A percentile compares a stretch with the other conserved stretches of the same genome.
These are phyloP conservation scores for Chrysodeixis includens DNA, from an alignment of 2,888 invertebrate species.

Conservation along the genomic window DNA sequence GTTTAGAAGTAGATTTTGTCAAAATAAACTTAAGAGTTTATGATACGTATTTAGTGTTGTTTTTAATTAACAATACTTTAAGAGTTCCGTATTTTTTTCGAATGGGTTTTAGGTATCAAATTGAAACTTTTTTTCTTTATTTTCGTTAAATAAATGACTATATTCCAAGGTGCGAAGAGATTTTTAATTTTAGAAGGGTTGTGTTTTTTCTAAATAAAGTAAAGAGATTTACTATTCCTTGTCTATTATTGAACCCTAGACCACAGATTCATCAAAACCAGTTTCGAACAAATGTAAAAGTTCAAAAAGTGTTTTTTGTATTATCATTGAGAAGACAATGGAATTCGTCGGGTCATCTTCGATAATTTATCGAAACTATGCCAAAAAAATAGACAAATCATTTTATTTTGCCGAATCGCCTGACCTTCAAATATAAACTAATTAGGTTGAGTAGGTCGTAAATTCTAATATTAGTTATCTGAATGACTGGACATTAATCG, in stretches of 20 bases:
- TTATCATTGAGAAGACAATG: slow-evolving; percentile 23
- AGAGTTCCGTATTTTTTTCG: too few species aligned
- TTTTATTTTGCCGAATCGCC: neutral
- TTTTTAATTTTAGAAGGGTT: too few species aligned
- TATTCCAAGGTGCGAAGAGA: too few species aligned
- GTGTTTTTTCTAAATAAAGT: too few species aligned
- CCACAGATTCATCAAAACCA: neutral
- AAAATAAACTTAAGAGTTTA: too few species aligned
- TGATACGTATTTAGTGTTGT: too few species aligned
- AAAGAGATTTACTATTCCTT: neutral
- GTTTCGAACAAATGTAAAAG: slow-evolving; percentile 28
- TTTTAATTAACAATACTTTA: too few species aligned
- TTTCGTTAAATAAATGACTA: too few species aligned
- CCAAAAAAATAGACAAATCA: slow-evolving; percentile 19
- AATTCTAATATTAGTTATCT: neutral
- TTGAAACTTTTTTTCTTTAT: too few species aligned
- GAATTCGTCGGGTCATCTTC: slow-evolving; percentile 23
- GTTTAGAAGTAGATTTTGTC: too few species aligned
- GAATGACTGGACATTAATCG: neutral
- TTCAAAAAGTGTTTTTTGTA: slow-evolving; percentile 31
- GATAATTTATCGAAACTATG: slow-evolving; percentile 8
- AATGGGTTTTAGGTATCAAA: too few species aligned
- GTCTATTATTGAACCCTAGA: neutral
- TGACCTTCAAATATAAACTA: neutral
- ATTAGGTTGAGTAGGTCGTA: neutral